Evolutionary conservation across 1,140 invertebrate genomes (phyloP).

Genomic region (Trachymyrmex cornetzi): DNA sequence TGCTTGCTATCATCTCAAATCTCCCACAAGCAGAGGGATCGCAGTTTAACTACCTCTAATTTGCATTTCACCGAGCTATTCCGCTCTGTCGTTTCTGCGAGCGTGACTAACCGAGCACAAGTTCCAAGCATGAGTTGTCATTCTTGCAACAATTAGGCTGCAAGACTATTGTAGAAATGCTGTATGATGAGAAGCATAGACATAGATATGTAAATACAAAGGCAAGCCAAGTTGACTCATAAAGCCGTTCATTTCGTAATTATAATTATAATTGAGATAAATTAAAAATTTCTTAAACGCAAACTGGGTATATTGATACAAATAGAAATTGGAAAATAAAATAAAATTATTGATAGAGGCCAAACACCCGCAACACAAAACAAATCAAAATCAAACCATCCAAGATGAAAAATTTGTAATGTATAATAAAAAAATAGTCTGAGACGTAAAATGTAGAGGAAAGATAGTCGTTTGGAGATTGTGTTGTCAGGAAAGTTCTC

Average conservation of each 20-base stretch:
- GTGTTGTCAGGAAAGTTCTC: slow-evolving; percentile 52
- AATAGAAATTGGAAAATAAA: background rate
- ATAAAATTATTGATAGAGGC: background rate
- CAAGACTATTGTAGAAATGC: slow-evolving; percentile 18
- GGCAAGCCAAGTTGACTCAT: background rate
- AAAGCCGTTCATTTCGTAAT: background rate
- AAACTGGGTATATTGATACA: no score
- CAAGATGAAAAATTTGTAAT: background rate
- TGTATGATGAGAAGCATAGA: slow-evolving; percentile 2
- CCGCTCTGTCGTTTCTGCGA: slow-evolving; percentile 23
- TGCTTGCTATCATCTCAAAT: slow-evolving; percentile 30
- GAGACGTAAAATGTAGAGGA: slow-evolving; percentile 5
- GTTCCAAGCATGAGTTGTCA: slow-evolving; percentile 34
- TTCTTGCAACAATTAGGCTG: slow-evolving; percentile 44
- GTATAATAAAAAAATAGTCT: background rate
- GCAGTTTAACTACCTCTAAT: slow-evolving; percentile 56
- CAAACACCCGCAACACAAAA: background rate
- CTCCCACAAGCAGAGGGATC: slow-evolving; percentile 12
- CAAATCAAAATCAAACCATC: background rate
- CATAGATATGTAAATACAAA: slow-evolving; percentile 16
- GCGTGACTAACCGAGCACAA: slow-evolving; percentile 32
- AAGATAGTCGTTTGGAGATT: slow-evolving; percentile 48
- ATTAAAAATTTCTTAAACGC: background rate
- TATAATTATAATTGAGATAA: background rate
- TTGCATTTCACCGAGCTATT: slow-evolving; percentile 36